Base-by-base conservation (phyloP, 2,113 vertebrate species). In the Edolisoma coerulescens region DNA sequence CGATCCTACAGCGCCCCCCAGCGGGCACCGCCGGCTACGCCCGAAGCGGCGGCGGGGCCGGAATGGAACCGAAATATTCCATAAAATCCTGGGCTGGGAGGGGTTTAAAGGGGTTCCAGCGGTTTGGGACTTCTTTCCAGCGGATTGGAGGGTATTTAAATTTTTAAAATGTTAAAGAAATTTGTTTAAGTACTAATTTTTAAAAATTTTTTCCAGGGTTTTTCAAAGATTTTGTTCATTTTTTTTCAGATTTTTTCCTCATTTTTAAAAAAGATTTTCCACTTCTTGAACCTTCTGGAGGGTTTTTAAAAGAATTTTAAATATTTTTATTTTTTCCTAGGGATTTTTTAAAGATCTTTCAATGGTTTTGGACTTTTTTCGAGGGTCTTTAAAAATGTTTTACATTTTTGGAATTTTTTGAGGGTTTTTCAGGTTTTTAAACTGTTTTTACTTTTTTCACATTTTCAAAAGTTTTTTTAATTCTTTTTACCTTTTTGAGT, bases 291-390 rank as follows among this genome's bases (percentile, higher is more conserved):
- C 2, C 1, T 30, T 30, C 41, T 30, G 5, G 19, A 56, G 18
- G 3, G 6, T 4, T 14, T 49, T 13, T 10, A 1, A 17, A 41
- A n/a, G 4, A 30, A 16, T 24, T 23, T 0, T 0, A 44, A 37
- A 6, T 23, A 5, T 5, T 45, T 53, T 18, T 15, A 5, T 1
- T 9, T 44, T 21, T 50, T 44, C 4, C 1, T 2, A 11, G 13
- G 4, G 3, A 5, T 21, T 27, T 39, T 52, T 27, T 3, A 10
- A 56, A 53, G 16, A 17, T 7, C 3, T 12, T 32, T 23, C 9
- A 10, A 9, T 27, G 8, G 13, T 45, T 53, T 35, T 7, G 4
- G 2, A 14, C 9, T 23, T 77, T 60, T 50, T 33, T 10, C 1
- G 1, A 27, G 16, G 8, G 0, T 33, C 59, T 68, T 42, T 3